These are phyloP conservation scores for Paedocypris sp. DNA, from an alignment of 2,113 vertebrate species.

Conservation along the genomic window DNA sequence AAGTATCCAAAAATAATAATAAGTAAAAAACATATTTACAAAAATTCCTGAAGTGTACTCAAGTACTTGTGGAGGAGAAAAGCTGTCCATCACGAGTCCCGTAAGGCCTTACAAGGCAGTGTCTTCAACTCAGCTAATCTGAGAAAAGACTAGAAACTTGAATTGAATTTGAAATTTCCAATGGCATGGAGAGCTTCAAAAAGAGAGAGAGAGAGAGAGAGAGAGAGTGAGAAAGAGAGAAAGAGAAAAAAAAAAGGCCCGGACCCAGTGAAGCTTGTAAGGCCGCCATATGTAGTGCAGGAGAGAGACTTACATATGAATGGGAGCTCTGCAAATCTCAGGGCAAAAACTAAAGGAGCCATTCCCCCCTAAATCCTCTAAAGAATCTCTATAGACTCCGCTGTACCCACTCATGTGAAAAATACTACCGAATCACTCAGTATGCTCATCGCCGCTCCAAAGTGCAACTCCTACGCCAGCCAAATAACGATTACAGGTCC, in stretches of 20 bases:
- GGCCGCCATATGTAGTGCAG: conserved; percentile 11
- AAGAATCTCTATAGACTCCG: conserved; percentile 24
- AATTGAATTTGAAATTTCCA: conserved; percentile 25
- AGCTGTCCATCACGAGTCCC: background rate
- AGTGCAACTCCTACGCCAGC: conserved; percentile 4
- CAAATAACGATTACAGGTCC: conserved; percentile 2
- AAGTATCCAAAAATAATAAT: too few relatives aligned
- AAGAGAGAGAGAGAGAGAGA: too few relatives aligned
- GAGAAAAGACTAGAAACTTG: conserved; percentile 8
- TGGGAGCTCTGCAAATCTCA: conserved; percentile 24
- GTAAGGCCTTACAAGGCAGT: background rate
- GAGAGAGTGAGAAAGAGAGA: too few relatives aligned
- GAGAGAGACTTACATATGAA: conserved; percentile 25
- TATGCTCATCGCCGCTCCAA: background rate
- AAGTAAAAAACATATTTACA: too few relatives aligned
- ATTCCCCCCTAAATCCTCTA: conserved; percentile 15
- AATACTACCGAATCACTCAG: background rate
- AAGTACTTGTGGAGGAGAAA: background rate
- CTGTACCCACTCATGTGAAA: conserved; percentile 13
- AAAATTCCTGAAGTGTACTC: too few relatives aligned
- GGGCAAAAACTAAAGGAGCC: conserved; percentile 26
- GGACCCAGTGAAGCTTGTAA: conserved; percentile 23
- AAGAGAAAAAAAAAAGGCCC: conserved; percentile 3
- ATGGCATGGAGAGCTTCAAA: background rate
- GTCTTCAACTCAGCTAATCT: background rate